These are phyloP conservation scores for Calidris pygmaea DNA, from an alignment of 2,113 vertebrate species.

Conservation along the genomic window DNA sequence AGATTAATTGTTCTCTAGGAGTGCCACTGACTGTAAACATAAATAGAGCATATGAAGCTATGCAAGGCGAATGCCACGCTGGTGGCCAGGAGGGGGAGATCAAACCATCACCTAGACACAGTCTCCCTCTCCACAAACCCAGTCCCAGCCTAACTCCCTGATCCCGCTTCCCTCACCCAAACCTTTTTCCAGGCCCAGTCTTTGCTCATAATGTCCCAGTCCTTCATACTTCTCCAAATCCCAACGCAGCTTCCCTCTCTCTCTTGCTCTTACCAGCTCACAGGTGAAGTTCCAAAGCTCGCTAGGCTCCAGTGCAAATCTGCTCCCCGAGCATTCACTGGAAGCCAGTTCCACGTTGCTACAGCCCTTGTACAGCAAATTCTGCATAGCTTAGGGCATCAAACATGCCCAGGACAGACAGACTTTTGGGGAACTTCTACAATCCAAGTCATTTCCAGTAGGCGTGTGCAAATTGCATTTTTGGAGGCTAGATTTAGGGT, in stretches of 20 bases:
- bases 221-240: not conserved
- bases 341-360: not conserved
- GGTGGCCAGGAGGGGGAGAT: not conserved
- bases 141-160: not conserved
- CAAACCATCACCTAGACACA: not conserved
- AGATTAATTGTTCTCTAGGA: not conserved
- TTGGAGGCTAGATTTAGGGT: not conserved
- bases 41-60: not conserved
- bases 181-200: not conserved
- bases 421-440: not conserved
- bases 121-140: not conserved
- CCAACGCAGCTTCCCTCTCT: not conserved
- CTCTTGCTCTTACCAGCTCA: not conserved
- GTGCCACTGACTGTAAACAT: not conserved
- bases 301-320: not conserved
- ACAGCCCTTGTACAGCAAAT: not conserved
- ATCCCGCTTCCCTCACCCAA: not conserved
- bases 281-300: not conserved
- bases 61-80: not conserved
- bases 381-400: not conserved
- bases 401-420: accelerated
- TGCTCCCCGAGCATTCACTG: accelerated
- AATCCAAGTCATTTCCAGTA: not conserved
- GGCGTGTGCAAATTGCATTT: not conserved
- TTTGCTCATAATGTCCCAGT: not conserved